Percentiles rank a stretch among this genome's conserved stretches.
Conservation (phyloP, 1,140 invertebrate genomes). For the Hirudo medicinalis region DNA sequence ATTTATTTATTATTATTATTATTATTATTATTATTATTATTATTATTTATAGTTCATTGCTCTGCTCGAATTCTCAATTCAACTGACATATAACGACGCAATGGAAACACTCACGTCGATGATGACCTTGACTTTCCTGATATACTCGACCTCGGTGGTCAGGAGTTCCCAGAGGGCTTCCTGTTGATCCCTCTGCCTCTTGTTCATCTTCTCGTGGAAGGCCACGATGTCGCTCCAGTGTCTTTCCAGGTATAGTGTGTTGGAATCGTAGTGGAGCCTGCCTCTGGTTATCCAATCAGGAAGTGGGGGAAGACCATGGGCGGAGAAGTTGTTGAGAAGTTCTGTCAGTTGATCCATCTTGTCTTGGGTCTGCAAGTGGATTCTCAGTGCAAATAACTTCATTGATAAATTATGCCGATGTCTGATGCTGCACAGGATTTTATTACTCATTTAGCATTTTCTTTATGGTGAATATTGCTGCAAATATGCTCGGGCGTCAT, state of each 20-base stretch:
- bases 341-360: conserved; percentile 32
- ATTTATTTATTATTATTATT: too few relatives aligned
- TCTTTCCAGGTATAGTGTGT: conserved; percentile 51
- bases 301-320: conserved; percentile 26
- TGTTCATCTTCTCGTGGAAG: conserved; percentile 25
- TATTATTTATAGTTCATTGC: too few relatives aligned
- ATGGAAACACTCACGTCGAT: conserved; percentile 58
- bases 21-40: too few relatives aligned
- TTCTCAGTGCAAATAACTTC: background rate
- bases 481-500: too few relatives aligned
- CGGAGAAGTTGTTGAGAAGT: conserved; percentile 30
- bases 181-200: conserved; percentile 52
- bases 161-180: conserved; percentile 81
- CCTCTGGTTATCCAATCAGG: conserved; percentile 30
- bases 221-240: conserved; percentile 56
- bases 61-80: too few relatives aligned
- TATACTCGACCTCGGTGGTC: conserved; percentile 72
- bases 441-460: background rate
- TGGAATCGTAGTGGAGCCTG: conserved; percentile 26
- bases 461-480: too few relatives aligned
- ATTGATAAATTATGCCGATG: background rate
- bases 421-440: background rate
- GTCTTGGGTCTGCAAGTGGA: conserved; percentile 10
- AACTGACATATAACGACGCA: background rate
- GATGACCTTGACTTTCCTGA: conserved; percentile 68